Base-by-base conservation (phyloP, 2,888 invertebrate species). In the Zygothrica quintamaculata region DNA sequence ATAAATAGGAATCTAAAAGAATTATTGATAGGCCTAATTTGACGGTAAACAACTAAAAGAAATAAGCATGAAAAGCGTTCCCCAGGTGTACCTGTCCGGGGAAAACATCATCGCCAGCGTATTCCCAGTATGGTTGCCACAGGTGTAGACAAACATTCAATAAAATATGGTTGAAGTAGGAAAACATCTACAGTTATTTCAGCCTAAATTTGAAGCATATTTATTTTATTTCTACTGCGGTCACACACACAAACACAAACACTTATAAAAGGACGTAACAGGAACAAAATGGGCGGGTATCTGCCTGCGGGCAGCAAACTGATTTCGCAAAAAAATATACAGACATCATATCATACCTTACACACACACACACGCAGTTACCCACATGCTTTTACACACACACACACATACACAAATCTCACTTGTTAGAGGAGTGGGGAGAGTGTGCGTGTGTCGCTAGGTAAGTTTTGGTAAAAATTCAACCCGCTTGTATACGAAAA, bases 161-260 rank as follows among this genome's bases (percentile, higher is more conserved):
- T 34, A 60, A 67, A 70, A 71, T 62, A 69, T 69, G 61, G 29
- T 50, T 48, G 39, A 50, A 61, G 37, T 33, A 40, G 52, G 48
- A 40, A 51, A 69, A 69, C 57, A 50, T 36, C 29, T 39, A 55
- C 53, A 40, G 56, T 58, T 58, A 50, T 53, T 51, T 40, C 33
- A 53, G 70, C 55, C 75, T 44, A 69, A 58, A 55, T 68, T 68
- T 44, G 48, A 16, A 65, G 65, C 68, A 76, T 84, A 82, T 86
- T 80, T 80, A 86, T 80, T 80, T 84, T 86, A 80, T 86, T 87
- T 64, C 50, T 40, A 50, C 53, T 57, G 57, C 51, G 58, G 58
- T 59, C 64, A 44, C 44, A 57, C 52, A 74, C 51, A 42, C 5
- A 42, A 12, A 13, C 13, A 25, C 11, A 11, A 26, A 43, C 16